Base-by-base conservation (phyloP, 92 coral and sea anemone species). In the Porites rus region DNA sequence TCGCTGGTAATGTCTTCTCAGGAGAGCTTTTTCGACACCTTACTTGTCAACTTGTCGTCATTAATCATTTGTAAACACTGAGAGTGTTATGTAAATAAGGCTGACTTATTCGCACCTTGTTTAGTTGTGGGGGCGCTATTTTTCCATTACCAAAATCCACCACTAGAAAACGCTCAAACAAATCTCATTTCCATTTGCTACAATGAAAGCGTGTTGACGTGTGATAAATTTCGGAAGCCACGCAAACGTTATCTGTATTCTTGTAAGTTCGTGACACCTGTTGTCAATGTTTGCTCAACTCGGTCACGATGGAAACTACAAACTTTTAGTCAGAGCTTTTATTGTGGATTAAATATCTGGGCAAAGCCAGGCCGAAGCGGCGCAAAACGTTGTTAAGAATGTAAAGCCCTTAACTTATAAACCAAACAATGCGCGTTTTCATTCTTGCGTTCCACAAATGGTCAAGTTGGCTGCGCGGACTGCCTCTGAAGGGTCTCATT, bases 21-120 rank as follows among this genome's bases (percentile, higher is more conserved):
- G 96, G 88, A 78, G 84, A 85, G 90, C 84, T 38, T 88, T 89
- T 88, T 88, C 96, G 80, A 85, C 98, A 93, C 94, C 92, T 92
- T 76, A 74, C 90, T 86, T 86, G 96, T 90, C 91, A 88, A 77
- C 82, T 84, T 86, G 80, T 90, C 87, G 87, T 94, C 88, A 94
- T 94, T 87, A 94, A 94, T 94, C 98, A 94, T 90, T 71, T 83
- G 76, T 65, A 74, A 84, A 75, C 82, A 90, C 85, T 90, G 88
- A 77, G 86, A 86, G 87, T 93, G 94, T 89, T 94, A 93, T 87
- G 94, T 88, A 94, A 94, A 94, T 94, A 93, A 92, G 98, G 86
- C 85, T 93, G 65, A 79, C 83, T 85, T 65, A 78, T 86, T 86
- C 61, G 75, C 95, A 82, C 92, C 93, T 92, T 85, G 92, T 91